Evolutionary conservation across 2,113 vertebrate genomes (phyloP).

Genomic region (Nerophis lumbriciformis): DNA sequence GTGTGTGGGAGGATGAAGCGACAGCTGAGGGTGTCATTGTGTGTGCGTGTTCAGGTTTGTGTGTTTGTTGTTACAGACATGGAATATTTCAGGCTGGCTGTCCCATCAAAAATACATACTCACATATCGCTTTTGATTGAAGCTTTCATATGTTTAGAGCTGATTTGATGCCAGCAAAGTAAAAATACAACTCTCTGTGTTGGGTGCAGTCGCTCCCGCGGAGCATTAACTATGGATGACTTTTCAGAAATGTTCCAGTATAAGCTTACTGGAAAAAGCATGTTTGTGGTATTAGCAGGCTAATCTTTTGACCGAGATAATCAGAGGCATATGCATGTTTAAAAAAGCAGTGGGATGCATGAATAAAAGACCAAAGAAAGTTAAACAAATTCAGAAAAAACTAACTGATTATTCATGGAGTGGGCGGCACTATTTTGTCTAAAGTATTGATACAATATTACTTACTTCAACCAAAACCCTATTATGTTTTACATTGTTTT

Average conservation of each 20-base stretch:
- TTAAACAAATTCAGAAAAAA: not conserved
- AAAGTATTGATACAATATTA: not conserved
- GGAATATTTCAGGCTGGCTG: not conserved
- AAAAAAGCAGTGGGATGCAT: not conserved
- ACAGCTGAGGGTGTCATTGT: conserved; percentile 5
- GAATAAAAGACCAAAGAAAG: not conserved
- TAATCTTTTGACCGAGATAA: conserved; percentile 21
- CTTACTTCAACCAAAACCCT: no score
- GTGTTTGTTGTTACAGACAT: conserved; percentile 9
- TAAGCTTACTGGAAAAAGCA: not conserved
- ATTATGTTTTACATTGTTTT: no score
- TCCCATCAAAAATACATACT: not conserved
- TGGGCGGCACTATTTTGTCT: not conserved
- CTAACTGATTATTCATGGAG: not conserved
- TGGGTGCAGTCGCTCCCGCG: not conserved
- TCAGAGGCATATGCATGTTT: conserved; percentile 2
- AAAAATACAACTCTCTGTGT: not conserved
- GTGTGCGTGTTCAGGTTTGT: conserved; percentile 8
- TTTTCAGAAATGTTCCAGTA: not conserved
- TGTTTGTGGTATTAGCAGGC: not conserved
- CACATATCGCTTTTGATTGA: conserved; percentile 8
- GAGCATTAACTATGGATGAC: conserved; percentile 11
- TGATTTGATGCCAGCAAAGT: not conserved
- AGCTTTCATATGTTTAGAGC: not conserved
- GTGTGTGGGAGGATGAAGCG: conserved; percentile 12